phyloP scores from a whole-genome alignment of 2,797 vertebrate species.

The Sebastes cheni region DNA sequence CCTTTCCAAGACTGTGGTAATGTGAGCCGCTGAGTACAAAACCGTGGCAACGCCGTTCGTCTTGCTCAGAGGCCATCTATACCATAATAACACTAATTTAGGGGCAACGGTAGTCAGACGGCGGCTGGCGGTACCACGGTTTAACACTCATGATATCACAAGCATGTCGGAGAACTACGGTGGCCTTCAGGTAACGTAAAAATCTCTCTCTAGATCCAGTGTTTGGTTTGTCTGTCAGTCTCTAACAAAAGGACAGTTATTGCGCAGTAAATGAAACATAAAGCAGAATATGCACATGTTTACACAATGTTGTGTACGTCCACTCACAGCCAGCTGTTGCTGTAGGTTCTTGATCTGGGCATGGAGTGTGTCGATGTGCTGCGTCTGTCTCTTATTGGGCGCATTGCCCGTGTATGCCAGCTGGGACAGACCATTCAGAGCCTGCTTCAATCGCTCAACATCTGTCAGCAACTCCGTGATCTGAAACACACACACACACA shows the following conservation, averaged over 20 bases:
- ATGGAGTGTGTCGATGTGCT: slow-evolving; percentile 90
- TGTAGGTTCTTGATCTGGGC: slow-evolving; percentile 90
- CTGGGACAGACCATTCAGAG: slow-evolving; percentile 92
- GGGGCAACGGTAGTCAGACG: too few species aligned
- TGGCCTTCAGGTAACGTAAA: too few species aligned
- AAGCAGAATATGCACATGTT: not conserved
- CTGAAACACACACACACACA: slow-evolving; percentile 71
- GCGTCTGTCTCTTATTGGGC: slow-evolving; percentile 88
- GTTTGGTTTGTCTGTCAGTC: not conserved
- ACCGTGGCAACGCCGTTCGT: too few species aligned
- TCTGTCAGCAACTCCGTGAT: slow-evolving; percentile 94
- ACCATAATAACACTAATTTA: too few species aligned
- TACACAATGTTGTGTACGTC: not conserved
- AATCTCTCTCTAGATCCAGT: too few species aligned
- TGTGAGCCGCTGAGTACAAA: too few species aligned
- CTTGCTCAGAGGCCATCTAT: too few species aligned
- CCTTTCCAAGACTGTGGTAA: too few species aligned
- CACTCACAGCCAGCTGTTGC: slow-evolving; percentile 96
- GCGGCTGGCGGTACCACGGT: too few species aligned
- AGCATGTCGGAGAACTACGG: too few species aligned
- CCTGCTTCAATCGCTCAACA: slow-evolving; percentile 93
- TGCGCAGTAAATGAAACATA: not conserved
- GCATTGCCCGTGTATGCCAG: slow-evolving; percentile 88
- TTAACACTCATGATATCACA: too few species aligned
- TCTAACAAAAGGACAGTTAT: not conserved